A percentile compares a stretch with the other conserved stretches of the same genome.
Evolutionary conservation across 2,797 vertebrate species (phyloP).

Genomic region (Anolis apletophallus): DNA sequence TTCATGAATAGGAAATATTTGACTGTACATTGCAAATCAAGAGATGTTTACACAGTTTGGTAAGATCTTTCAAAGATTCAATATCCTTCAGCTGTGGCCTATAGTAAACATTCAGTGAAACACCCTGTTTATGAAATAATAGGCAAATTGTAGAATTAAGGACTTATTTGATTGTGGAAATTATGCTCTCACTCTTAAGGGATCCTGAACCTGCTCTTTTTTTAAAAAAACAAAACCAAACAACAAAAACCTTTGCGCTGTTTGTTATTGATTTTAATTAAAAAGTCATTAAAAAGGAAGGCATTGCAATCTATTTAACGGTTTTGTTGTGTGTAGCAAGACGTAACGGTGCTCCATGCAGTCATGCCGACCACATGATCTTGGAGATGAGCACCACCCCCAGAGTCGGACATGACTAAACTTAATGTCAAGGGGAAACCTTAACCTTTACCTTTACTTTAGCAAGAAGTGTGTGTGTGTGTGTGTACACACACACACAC

Average conservation of each 20-base stretch:
- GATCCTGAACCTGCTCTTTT: background rate
- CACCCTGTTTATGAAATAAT: conserved; percentile 59
- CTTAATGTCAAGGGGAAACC: too few relatives aligned
- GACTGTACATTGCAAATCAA: conserved; percentile 66
- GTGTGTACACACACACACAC: too few relatives aligned
- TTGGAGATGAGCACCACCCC: too few relatives aligned
- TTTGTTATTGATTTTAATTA: conserved; percentile 7
- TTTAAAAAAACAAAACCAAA: background rate
- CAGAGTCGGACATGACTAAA: too few relatives aligned
- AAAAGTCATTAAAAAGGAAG: background rate
- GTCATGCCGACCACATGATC: too few relatives aligned
- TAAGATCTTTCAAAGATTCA: conserved; percentile 66
- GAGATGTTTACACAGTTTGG: conserved; percentile 68
- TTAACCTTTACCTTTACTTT: too few relatives aligned
- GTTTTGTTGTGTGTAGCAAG: background rate
- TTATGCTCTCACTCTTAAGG: conserved; percentile 38
- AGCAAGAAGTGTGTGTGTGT: too few relatives aligned
- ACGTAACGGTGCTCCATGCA: background rate
- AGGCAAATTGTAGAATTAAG: conserved; percentile 47
- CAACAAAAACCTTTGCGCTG: background rate
- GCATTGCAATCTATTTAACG: background rate
- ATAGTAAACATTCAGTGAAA: conserved; percentile 53
- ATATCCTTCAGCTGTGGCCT: conserved; percentile 60
- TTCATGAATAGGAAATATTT: conserved; percentile 74
- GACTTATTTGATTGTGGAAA: conserved; percentile 38